A percentile compares a stretch with the other conserved stretches of the same genome.
phyloP scores from a whole-genome alignment of 2,888 invertebrate species.

The Osmoderma eremita region DNA sequence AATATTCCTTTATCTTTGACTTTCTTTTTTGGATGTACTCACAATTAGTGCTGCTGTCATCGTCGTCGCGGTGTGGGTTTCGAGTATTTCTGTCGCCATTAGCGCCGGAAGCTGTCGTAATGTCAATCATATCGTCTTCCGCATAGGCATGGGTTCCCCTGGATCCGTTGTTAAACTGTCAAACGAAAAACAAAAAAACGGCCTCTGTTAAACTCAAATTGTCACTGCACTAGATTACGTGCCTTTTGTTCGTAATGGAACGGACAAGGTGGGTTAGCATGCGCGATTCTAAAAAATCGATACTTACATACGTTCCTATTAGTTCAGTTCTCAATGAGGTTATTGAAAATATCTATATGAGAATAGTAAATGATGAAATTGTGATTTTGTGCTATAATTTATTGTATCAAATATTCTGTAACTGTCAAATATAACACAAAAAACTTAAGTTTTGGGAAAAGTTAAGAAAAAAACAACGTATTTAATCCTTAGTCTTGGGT shows the following conservation, averaged over 20 bases:
- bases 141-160: conserved; percentile 56
- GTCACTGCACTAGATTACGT: conserved; percentile 12
- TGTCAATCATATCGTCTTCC: conserved; percentile 76
- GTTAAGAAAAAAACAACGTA: no score
- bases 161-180: conserved; percentile 52
- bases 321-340: background rate
- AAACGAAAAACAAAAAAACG: conserved; percentile 19
- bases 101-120: conserved; percentile 66
- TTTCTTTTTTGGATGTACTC: conserved; percentile 54
- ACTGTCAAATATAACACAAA: no score
- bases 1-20: no score
- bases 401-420: background rate
- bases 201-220: no score
- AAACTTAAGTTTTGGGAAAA: no score
- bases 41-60: conserved; percentile 60
- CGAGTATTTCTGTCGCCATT: conserved; percentile 52
- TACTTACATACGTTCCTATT: conserved; percentile 27
- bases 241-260: background rate
- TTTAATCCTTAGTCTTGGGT: no score
- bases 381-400: background rate
- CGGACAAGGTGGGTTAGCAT: conserved; percentile 36
- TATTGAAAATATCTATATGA: background rate
- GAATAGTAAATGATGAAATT: background rate
- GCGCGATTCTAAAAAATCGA: conserved; percentile 43
- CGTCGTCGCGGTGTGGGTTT: conserved; percentile 58